Evolutionary conservation across 1,140 invertebrate genomes (phyloP).

Genomic region (Laodelphax striatellus): DNA sequence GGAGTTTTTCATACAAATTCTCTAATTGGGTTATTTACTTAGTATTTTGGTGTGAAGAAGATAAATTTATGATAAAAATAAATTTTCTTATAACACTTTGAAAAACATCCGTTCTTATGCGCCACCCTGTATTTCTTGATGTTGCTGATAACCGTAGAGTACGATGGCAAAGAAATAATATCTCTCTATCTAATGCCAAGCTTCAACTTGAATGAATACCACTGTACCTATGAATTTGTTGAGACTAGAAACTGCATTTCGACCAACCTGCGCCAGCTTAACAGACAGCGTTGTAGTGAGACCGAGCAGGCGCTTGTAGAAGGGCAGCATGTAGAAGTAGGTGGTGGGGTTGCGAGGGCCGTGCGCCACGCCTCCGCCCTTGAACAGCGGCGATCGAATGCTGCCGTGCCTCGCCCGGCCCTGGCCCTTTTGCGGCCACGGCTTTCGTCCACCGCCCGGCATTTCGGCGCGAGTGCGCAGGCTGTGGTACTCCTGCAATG

Average conservation of each 20-base stretch:
- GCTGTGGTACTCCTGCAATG: slow-evolving; percentile 48
- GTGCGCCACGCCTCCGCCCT: slow-evolving; percentile 63
- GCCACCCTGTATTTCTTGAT: no score
- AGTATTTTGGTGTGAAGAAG: no score
- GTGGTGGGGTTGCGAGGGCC: slow-evolving; percentile 81
- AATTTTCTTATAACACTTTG: no score
- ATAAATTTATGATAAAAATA: no score
- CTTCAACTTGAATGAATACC: no score
- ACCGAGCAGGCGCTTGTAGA: slow-evolving; percentile 58
- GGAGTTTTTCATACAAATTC: no score
- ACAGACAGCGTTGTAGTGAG: slow-evolving; percentile 71
- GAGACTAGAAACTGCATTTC: neutral
- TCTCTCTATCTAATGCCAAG: no score
- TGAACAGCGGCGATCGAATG: slow-evolving; percentile 74
- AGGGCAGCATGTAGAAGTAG: slow-evolving; percentile 88
- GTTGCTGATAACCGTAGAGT: no score
- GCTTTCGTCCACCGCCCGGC: slow-evolving; percentile 76
- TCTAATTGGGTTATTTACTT: no score
- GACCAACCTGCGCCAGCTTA: slow-evolving; percentile 67
- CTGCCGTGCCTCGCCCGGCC: slow-evolving; percentile 85
- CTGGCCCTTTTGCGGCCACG: slow-evolving; percentile 90
- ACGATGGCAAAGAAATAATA: no score
- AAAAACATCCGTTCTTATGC: no score
- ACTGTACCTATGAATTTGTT: no score
- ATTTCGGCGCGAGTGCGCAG: slow-evolving; percentile 71